phyloP scores from a whole-genome alignment of 2,797 vertebrate species.

The Takifugu ocellatus region DNA sequence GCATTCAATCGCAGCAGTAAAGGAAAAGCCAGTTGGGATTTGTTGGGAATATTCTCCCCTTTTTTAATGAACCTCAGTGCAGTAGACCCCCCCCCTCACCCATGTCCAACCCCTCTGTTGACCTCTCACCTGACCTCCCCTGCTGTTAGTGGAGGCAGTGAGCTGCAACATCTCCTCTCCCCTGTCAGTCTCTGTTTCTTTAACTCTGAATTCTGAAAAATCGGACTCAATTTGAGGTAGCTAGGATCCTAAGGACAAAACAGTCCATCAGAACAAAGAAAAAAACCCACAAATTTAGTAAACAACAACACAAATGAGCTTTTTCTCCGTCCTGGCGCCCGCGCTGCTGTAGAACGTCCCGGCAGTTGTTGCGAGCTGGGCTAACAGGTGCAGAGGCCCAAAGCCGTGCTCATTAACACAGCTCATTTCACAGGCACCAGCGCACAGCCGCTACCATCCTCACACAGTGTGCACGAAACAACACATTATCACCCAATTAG shows the following conservation, averaged over 20 bases:
- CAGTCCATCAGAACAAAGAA: too few species aligned
- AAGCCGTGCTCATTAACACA: slow-evolving; percentile 53
- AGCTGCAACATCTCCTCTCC: slow-evolving; percentile 37
- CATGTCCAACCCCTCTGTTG: slow-evolving; percentile 23
- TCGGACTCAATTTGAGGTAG: slow-evolving; percentile 30
- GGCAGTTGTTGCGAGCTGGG: slow-evolving; percentile 21
- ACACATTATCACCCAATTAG: slow-evolving; percentile 80
- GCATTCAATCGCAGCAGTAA: slow-evolving; percentile 1
- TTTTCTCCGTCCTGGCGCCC: too few species aligned
- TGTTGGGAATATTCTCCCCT: not conserved
- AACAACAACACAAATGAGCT: too few species aligned
- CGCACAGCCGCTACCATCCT: slow-evolving; percentile 38
- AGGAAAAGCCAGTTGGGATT: not conserved
- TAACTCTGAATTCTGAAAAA: slow-evolving; percentile 26
- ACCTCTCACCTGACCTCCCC: slow-evolving; percentile 51
- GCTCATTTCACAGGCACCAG: slow-evolving; percentile 53
- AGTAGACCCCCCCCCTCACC: not conserved
- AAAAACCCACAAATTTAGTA: too few species aligned
- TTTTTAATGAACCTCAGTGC: slow-evolving; percentile 1
- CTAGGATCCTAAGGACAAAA: too few species aligned
- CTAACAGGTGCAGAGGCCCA: slow-evolving; percentile 60
- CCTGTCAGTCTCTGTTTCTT: slow-evolving; percentile 35
- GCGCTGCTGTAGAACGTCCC: slow-evolving; percentile 24
- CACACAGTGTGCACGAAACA: slow-evolving; percentile 52
- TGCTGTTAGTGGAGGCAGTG: slow-evolving; percentile 34